Evolutionary conservation across 2,888 invertebrate species (phyloP).

Genomic region (Plagiodera versicolora): DNA sequence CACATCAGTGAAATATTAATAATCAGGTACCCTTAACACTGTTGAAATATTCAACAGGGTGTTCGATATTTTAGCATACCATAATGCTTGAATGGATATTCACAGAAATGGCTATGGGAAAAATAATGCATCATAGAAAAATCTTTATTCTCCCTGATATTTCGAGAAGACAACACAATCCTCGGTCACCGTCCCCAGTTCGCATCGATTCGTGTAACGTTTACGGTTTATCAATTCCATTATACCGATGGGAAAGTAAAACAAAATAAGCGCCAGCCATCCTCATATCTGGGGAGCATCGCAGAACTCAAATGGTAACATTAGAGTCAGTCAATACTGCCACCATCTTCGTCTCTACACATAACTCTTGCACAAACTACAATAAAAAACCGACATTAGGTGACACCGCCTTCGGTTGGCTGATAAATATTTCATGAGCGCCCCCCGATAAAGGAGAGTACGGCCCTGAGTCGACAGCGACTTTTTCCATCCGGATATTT

Average conservation of each 20-base stretch:
- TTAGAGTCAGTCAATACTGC: background rate
- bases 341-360: background rate
- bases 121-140: too few relatives aligned
- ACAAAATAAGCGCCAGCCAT: background rate
- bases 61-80: too few relatives aligned
- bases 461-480: background rate
- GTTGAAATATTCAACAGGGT: too few relatives aligned
- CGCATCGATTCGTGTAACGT: background rate
- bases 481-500: background rate
- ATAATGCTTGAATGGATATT: too few relatives aligned
- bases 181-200: background rate
- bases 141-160: background rate
- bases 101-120: too few relatives aligned
- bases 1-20: too few relatives aligned
- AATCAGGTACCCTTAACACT: too few relatives aligned
- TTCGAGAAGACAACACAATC: background rate
- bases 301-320: background rate
- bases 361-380: background rate
- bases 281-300: background rate
- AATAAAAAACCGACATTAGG: background rate
- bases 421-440: constrained; percentile 2
- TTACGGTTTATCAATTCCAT: background rate
- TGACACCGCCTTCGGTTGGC: background rate
- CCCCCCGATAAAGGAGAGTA: background rate
- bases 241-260: background rate